Evolutionary conservation across 2,113 vertebrate species (phyloP).

Genomic region (Prunella fulvescens): DNA sequence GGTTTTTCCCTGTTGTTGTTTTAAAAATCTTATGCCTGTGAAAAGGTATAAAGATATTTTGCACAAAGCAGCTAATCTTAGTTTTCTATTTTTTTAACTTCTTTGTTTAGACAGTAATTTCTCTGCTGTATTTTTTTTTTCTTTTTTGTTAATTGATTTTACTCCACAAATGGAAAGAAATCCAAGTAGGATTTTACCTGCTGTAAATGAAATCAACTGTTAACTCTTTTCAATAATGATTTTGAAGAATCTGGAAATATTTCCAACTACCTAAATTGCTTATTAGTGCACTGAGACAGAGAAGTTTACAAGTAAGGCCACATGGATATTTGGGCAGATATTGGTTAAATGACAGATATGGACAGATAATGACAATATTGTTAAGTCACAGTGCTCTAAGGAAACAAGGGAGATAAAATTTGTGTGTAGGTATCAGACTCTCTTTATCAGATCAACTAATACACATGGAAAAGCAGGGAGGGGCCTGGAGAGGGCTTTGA

Average conservation of each 20-base stretch:
- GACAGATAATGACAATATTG: not conserved
- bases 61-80: not conserved
- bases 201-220: slow-evolving; percentile 34
- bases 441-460: not conserved
- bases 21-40: not conserved
- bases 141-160: slow-evolving; percentile 15
- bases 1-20: not conserved
- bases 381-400: not conserved
- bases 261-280: slow-evolving; percentile 17
- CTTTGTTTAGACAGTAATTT: not conserved
- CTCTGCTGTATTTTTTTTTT: not conserved
- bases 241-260: slow-evolving; percentile 64
- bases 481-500: not conserved
- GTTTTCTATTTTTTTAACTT: not conserved
- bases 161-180: slow-evolving; percentile 24
- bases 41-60: slow-evolving; percentile 24
- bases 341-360: not conserved
- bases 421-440: not conserved
- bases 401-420: not conserved
- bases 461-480: not conserved
- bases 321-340: not conserved
- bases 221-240: slow-evolving; percentile 62
- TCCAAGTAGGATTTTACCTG: slow-evolving; percentile 30
- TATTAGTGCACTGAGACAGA: slow-evolving; percentile 6
- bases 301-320: not conserved